Evolutionary conservation across 2,888 invertebrate species (phyloP).

Genomic region (Pseudococcus viburni): DNA sequence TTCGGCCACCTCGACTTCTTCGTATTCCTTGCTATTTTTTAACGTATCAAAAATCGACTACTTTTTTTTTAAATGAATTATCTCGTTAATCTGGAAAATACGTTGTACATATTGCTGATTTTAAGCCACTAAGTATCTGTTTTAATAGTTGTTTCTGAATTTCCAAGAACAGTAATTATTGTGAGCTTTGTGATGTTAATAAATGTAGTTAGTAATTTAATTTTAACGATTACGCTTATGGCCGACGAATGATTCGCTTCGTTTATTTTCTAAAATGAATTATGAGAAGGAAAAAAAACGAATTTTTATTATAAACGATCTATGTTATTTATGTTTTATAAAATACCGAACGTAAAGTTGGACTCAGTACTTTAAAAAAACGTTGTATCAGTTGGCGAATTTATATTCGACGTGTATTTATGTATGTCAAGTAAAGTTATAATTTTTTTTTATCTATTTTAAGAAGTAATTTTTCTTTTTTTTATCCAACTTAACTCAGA

Average conservation of each 20-base stretch:
- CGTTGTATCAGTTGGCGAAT: neutral
- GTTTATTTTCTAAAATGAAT: conserved; percentile 5
- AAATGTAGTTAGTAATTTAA: conserved; percentile 28
- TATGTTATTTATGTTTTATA: neutral
- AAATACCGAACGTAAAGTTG: neutral
- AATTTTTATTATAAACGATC: neutral
- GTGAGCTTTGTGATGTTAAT: conserved; percentile 1
- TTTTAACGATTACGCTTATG: conserved; percentile 37
- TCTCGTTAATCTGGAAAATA: neutral
- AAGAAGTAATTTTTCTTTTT: conserved; percentile 42
- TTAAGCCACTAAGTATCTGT: neutral
- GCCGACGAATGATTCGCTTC: conserved; percentile 32
- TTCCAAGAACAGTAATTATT: conserved; percentile 26
- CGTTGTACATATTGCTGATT: neutral
- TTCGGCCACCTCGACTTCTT: neutral
- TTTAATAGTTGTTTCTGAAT: neutral
- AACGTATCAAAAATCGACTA: neutral
- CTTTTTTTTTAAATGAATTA: neutral
- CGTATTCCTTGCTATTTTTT: neutral
- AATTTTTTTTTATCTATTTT: conserved; percentile 30
- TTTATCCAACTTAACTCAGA: neutral
- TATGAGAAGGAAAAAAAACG: neutral
- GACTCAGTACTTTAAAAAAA: neutral
- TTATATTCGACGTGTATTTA: conserved; percentile 22
- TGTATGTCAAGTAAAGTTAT: conserved; percentile 35